These are phyloP conservation scores for Felis chaus DNA, from an alignment of 2,113 vertebrate species.

Conservation along the genomic window DNA sequence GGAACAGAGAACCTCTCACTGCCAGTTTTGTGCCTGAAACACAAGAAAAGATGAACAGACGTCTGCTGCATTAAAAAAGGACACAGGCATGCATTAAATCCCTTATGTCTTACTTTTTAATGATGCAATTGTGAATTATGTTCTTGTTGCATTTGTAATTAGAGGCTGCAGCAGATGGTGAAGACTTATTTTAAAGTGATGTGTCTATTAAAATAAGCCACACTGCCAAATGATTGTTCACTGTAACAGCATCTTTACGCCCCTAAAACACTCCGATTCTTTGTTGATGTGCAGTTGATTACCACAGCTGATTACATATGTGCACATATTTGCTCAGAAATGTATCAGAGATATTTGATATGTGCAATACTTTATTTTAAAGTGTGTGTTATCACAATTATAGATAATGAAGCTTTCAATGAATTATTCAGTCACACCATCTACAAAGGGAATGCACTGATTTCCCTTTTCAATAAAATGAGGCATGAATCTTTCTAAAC, in stretches of 20 bases:
- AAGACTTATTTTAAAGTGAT: conserved; percentile 84
- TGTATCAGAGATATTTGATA: conserved; percentile 69
- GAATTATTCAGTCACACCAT: conserved; percentile 77
- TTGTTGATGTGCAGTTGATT: conserved; percentile 79
- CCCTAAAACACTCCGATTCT: conserved; percentile 73
- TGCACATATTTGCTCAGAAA: conserved; percentile 73
- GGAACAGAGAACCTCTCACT: conserved; percentile 57
- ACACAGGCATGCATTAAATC: conserved; percentile 82
- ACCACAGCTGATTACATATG: conserved; percentile 79
- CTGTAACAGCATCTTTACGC: conserved; percentile 76
- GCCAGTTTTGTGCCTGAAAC: conserved; percentile 63
- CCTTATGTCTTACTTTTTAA: conserved; percentile 86
- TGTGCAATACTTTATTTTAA: conserved; percentile 76
- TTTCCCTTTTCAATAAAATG: conserved; percentile 79
- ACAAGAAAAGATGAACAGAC: conserved; percentile 78
- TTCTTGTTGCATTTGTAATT: conserved; percentile 87
- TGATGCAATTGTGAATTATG: conserved; percentile 87
- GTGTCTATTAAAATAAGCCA: conserved; percentile 85
- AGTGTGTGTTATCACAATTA: conserved; percentile 75
- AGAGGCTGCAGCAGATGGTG: conserved; percentile 85
- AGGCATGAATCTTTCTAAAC: conserved; percentile 76
- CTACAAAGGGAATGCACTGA: conserved; percentile 73
- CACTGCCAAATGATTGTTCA: conserved; percentile 80
- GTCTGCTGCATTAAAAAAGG: conserved; percentile 79
- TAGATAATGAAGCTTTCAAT: conserved; percentile 78